A percentile compares a stretch with the other conserved stretches of the same genome.
Conservation (phyloP, 2,888 invertebrate genomes). For the Hypomecis atomaria region DNA sequence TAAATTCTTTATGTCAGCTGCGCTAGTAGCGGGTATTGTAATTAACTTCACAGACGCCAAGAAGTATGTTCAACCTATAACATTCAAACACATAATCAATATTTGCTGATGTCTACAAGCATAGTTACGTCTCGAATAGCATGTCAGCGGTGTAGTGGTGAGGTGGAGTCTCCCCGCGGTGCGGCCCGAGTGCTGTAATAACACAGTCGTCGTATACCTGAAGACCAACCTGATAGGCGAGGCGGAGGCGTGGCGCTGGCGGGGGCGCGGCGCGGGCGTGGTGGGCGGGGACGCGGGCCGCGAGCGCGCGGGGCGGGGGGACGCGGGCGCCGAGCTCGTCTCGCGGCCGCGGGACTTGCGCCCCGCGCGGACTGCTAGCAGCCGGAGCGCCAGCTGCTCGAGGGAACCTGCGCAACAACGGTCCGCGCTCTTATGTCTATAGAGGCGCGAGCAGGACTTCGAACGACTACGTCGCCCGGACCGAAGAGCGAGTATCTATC, state of each 20-base stretch:
- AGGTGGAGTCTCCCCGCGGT: neutral
- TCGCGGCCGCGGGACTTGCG: slow-evolving; percentile 55
- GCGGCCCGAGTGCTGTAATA: slow-evolving; percentile 10
- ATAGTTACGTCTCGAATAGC: too few relatives aligned
- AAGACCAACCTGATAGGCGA: slow-evolving; percentile 88
- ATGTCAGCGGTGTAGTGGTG: too few relatives aligned
- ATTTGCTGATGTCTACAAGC: too few relatives aligned
- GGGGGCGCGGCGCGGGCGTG: slow-evolving; percentile 77
- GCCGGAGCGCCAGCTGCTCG: slow-evolving; percentile 74
- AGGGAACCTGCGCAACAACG: slow-evolving; percentile 62
- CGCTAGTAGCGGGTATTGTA: too few relatives aligned
- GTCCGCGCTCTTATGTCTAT: neutral
- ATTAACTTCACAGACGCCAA: too few relatives aligned
- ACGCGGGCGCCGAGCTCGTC: slow-evolving; percentile 78
- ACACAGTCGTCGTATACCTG: slow-evolving; percentile 26
- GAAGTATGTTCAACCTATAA: too few relatives aligned
- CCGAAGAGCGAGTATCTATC: too few relatives aligned
- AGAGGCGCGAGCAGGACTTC: too few relatives aligned
- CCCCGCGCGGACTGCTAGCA: slow-evolving; percentile 67
- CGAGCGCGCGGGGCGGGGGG: slow-evolving; percentile 89
- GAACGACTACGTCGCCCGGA: too few relatives aligned
- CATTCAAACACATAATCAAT: too few relatives aligned
- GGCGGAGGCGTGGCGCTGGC: slow-evolving; percentile 90
- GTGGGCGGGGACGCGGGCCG: slow-evolving; percentile 89
- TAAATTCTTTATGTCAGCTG: too few relatives aligned